These are phyloP conservation scores for Himantopus leucocephalus DNA, from an alignment of 2,113 vertebrate species.

Conservation along the genomic window DNA sequence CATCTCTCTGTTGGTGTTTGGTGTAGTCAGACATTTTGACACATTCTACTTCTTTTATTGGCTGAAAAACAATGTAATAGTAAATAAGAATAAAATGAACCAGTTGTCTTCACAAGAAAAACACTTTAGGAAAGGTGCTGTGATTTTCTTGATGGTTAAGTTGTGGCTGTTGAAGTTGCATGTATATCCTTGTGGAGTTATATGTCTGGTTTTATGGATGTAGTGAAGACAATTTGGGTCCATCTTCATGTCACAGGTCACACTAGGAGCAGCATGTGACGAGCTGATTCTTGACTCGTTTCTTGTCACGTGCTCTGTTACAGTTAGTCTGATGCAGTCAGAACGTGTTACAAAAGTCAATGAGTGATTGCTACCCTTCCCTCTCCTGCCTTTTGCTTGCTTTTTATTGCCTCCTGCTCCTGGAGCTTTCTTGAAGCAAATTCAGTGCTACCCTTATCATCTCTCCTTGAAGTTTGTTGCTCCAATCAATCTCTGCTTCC, in stretches of 20 bases:
- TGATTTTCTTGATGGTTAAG: background rate
- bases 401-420: background rate
- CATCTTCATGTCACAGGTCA: background rate
- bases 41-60: background rate
- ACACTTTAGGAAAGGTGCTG: background rate
- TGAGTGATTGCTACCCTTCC: background rate
- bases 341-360: background rate
- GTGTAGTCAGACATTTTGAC: background rate
- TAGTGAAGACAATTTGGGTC: background rate
- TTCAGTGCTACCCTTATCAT: background rate
- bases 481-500: background rate
- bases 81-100: slow-evolving; percentile 20
- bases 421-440: background rate
- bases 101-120: background rate
- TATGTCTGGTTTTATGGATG: background rate
- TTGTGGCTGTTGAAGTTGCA: background rate
- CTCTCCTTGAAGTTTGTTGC: background rate
- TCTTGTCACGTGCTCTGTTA: background rate
- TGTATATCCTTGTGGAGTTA: background rate
- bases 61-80: background rate
- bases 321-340: background rate
- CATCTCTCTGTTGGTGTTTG: background rate
- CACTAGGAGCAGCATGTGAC: background rate
- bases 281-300: background rate
- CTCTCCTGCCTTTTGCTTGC: background rate